Evolutionary conservation across 2,888 invertebrate species (phyloP).

Genomic region (Cryptosula pallasiana): DNA sequence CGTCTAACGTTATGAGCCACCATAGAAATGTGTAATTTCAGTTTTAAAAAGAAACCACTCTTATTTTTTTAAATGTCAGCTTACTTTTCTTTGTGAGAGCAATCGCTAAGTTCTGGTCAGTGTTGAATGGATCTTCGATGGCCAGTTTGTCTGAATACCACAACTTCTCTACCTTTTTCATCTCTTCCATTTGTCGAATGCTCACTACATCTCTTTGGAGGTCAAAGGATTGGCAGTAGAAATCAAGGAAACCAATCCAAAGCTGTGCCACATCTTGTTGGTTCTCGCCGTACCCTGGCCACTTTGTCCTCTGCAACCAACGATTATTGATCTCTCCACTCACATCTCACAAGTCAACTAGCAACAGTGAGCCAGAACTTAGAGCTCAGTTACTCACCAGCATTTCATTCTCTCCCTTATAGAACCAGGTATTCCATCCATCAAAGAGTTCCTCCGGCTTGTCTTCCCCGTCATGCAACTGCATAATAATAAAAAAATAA

Average conservation of each 20-base stretch:
- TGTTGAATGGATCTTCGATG: conserved; percentile 63
- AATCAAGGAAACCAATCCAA: conserved; percentile 58
- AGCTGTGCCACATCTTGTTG: conserved; percentile 54
- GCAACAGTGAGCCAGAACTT: too few relatives aligned
- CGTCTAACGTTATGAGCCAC: too few relatives aligned
- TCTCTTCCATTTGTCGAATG: conserved; percentile 53
- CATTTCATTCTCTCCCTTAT: background rate
- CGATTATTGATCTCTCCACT: too few relatives aligned
- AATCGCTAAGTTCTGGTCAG: conserved; percentile 59
- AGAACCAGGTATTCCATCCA: background rate
- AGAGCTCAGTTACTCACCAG: too few relatives aligned
- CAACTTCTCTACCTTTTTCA: conserved; percentile 58
- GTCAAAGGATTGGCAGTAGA: conserved; percentile 58
- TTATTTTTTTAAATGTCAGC: background rate
- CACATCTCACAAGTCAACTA: background rate
- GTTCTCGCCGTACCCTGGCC: conserved; percentile 56
- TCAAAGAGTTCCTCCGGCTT: background rate
- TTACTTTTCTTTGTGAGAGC: conserved; percentile 58
- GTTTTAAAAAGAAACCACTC: background rate
- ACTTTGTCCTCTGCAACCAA: conserved; percentile 45
- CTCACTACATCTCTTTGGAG: conserved; percentile 56
- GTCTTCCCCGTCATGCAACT: background rate
- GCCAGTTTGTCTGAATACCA: conserved; percentile 59
- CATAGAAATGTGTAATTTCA: background rate
- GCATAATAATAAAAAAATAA: too few relatives aligned